Conservation (phyloP, 2,113 vertebrate genomes). For the Malurus melanocephalus region DNA sequence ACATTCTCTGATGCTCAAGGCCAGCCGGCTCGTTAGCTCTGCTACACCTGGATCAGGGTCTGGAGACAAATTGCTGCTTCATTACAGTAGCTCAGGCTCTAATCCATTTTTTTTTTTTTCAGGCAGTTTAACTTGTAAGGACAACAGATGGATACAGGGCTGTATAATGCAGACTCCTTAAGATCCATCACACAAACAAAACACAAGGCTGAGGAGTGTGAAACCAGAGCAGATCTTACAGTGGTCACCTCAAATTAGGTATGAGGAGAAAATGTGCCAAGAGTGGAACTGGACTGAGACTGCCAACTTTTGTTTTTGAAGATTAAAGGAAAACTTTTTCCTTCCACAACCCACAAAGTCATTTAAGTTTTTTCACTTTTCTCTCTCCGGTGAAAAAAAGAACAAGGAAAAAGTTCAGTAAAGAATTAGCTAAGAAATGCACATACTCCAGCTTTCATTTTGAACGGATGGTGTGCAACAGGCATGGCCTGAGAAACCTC, state of each 20-base stretch:
- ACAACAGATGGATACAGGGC: slow-evolving; percentile 62
- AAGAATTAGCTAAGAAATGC: not conserved
- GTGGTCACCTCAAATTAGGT: slow-evolving; percentile 47
- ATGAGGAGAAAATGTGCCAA: slow-evolving; percentile 23
- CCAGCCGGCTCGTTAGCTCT: slow-evolving; percentile 56
- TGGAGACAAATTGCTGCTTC: slow-evolving; percentile 70
- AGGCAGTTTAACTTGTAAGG: slow-evolving; percentile 68
- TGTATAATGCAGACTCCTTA: slow-evolving; percentile 48
- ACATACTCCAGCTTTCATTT: not conserved
- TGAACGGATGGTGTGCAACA: accelerated
- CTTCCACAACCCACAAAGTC: not conserved
- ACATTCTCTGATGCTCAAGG: slow-evolving; percentile 53
- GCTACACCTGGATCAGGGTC: slow-evolving; percentile 61
- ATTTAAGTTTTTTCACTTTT: not conserved
- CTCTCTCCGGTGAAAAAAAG: not conserved
- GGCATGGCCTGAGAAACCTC: not conserved
- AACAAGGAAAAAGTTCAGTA: not conserved
- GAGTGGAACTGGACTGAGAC: not conserved
- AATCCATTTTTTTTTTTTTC: slow-evolving; percentile 54
- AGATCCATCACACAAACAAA: slow-evolving; percentile 19
- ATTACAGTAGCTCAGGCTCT: slow-evolving; percentile 66
- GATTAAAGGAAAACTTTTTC: slow-evolving; percentile 28
- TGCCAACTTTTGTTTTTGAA: not conserved
- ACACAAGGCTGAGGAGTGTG: slow-evolving; percentile 37
- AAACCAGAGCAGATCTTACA: slow-evolving; percentile 41